Conservation (phyloP, 1,140 invertebrate genomes). For the Triops longicaudatus region DNA sequence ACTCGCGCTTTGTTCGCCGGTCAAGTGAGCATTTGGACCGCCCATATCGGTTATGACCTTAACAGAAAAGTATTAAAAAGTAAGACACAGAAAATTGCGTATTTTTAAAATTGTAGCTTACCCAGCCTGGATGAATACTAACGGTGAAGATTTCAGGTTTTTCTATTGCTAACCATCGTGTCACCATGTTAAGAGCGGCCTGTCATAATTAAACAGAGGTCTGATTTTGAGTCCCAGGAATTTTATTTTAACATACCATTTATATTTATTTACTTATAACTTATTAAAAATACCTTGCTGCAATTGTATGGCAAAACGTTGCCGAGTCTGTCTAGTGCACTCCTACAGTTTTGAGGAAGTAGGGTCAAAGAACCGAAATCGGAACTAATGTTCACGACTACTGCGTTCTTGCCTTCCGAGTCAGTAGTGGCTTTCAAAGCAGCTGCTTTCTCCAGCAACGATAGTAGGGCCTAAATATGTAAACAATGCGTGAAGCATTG, state of each 20-base stretch:
- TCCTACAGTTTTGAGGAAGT: slow-evolving; percentile 10
- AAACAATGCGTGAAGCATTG: not conserved
- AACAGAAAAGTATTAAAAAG: not conserved
- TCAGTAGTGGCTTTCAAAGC: slow-evolving; percentile 35
- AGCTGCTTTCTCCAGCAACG: slow-evolving; percentile 59
- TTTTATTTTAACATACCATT: not conserved
- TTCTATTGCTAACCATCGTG: slow-evolving; percentile 71
- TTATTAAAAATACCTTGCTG: not conserved
- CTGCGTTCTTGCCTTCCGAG: slow-evolving; percentile 49
- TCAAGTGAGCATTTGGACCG: slow-evolving; percentile 56
- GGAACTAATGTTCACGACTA: slow-evolving; percentile 74
- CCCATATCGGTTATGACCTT: slow-evolving; percentile 24
- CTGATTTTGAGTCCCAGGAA: not conserved
- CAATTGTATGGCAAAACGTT: slow-evolving; percentile 20
- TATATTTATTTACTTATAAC: no score
- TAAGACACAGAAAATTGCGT: no score
- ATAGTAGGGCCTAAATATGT: slow-evolving; percentile 20
- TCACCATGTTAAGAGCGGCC: slow-evolving; percentile 76
- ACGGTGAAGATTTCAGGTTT: slow-evolving; percentile 60
- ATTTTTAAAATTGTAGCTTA: not conserved
- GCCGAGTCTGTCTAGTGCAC: not conserved
- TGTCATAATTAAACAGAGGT: slow-evolving; percentile 36
- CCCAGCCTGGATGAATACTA: slow-evolving; percentile 63
- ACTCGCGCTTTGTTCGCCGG: slow-evolving; percentile 52
- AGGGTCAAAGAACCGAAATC: slow-evolving; percentile 62